A percentile compares a stretch with the other conserved stretches of the same genome.
Conservation (phyloP, 2,113 vertebrate genomes). For the Poeciliopsis retropinna region DNA sequence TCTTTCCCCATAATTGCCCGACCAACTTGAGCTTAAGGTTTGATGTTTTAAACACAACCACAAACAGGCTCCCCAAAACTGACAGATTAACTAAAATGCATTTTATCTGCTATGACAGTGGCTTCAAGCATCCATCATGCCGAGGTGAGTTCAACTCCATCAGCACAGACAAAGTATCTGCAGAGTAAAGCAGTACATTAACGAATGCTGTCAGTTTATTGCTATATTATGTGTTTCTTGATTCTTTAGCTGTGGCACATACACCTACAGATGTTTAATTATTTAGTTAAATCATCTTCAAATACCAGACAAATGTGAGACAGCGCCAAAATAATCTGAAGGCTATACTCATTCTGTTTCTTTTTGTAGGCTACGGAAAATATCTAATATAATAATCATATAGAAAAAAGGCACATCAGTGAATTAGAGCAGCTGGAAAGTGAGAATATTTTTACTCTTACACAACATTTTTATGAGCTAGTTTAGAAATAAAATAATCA, state of each 20-base stretch:
- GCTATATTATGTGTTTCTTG: not conserved
- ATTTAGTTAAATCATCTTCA: not conserved
- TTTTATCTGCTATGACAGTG: not conserved
- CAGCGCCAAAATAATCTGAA: not conserved
- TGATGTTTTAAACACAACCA: not conserved
- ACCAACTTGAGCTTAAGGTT: not conserved
- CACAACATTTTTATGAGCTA: no score
- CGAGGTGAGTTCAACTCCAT: not conserved
- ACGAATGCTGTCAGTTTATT: not conserved
- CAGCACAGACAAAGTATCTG: not conserved
- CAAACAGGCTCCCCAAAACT: not conserved
- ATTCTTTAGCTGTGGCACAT: not conserved
- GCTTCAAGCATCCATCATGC: no score
- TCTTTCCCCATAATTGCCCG: not conserved
- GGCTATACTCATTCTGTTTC: not conserved
- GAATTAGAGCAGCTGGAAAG: no score
- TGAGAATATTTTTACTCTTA: not conserved
- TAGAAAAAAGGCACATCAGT: no score
- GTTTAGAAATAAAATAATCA: no score
- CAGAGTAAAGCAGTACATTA: not conserved
- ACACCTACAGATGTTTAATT: not conserved
- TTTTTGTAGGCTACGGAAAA: not conserved
- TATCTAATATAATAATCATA: not conserved
- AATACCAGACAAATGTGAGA: not conserved
- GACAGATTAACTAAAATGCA: not conserved